Conservation (phyloP, 2,797 vertebrate genomes). For the Buphagus erythrorhynchus region DNA sequence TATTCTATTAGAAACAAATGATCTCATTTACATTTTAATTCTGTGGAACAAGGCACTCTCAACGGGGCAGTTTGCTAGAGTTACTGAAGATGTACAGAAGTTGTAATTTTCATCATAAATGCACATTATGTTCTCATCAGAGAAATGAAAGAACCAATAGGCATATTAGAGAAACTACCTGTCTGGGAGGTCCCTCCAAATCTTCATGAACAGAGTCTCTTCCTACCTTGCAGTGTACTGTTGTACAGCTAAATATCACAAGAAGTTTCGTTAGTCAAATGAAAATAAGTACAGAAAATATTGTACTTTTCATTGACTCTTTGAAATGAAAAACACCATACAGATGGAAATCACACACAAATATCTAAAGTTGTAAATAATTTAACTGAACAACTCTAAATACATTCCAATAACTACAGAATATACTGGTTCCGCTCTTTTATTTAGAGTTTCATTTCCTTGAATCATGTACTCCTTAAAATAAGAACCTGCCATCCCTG, state of each 20-base stretch:
- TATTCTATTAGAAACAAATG: constrained; percentile 39
- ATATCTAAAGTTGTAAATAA: constrained; percentile 11
- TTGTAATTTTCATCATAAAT: constrained; percentile 45
- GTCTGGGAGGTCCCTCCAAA: neutral
- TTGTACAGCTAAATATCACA: neutral
- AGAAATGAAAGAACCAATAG: neutral
- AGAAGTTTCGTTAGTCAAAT: neutral
- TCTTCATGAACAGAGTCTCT: neutral
- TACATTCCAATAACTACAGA: neutral
- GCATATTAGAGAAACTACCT: constrained; percentile 18
- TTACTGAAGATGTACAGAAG: constrained; percentile 13
- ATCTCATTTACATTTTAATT: constrained; percentile 46
- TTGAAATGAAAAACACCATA: neutral
- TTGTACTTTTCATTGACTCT: neutral
- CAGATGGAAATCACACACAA: neutral
- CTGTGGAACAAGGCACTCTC: neutral
- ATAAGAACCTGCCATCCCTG: neutral
- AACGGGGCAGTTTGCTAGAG: constrained; percentile 32
- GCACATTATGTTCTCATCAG: constrained; percentile 16
- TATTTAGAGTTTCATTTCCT: neutral
- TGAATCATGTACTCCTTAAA: neutral
- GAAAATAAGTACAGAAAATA: constrained; percentile 14
- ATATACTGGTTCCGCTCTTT: neutral
- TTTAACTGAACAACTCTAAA: neutral
- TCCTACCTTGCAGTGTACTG: neutral